These are phyloP conservation scores for Daktulosphaira vitifoliae DNA, from an alignment of 1,140 invertebrate species.

Conservation along the genomic window DNA sequence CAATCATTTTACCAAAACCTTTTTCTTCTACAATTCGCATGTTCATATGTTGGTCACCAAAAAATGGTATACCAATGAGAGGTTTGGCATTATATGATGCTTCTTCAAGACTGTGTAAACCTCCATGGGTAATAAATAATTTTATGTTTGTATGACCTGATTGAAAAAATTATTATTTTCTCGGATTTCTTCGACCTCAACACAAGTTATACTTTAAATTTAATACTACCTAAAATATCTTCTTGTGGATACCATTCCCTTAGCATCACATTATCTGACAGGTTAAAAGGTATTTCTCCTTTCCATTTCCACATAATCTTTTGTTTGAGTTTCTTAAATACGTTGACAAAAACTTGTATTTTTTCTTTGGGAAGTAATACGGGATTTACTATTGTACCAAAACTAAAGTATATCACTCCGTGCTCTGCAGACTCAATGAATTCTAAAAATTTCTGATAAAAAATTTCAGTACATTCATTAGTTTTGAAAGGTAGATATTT, in stretches of 20 bases:
- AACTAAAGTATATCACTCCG: slow-evolving; percentile 39
- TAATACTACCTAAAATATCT: slow-evolving; percentile 28
- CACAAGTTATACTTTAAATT: too few species aligned
- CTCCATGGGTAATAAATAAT: slow-evolving; percentile 53
- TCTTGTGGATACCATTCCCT: slow-evolving; percentile 23
- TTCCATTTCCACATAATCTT: slow-evolving; percentile 32
- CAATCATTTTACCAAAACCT: too few species aligned
- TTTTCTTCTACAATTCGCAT: too few species aligned
- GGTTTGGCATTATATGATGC: too few species aligned
- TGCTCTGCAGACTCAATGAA: too few species aligned
- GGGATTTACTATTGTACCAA: slow-evolving; percentile 36
- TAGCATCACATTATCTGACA: slow-evolving; percentile 12
- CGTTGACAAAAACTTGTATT: slow-evolving; percentile 27
- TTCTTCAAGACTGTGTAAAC: slow-evolving; percentile 45
- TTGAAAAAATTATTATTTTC: slow-evolving; percentile 21
- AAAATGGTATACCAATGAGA: slow-evolving; percentile 55
- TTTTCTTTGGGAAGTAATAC: background rate
- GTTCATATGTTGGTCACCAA: slow-evolving; percentile 53
- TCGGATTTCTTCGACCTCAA: too few species aligned
- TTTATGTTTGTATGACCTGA: slow-evolving; percentile 41
- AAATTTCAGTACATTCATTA: too few species aligned
- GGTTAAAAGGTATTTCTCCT: background rate
- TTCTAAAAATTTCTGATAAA: slow-evolving; percentile 12
- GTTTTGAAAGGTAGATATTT: background rate
- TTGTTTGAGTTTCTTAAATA: slow-evolving; percentile 11